Base-by-base conservation (phyloP, 2,797 vertebrate species). In the Sebastes elongatus region DNA sequence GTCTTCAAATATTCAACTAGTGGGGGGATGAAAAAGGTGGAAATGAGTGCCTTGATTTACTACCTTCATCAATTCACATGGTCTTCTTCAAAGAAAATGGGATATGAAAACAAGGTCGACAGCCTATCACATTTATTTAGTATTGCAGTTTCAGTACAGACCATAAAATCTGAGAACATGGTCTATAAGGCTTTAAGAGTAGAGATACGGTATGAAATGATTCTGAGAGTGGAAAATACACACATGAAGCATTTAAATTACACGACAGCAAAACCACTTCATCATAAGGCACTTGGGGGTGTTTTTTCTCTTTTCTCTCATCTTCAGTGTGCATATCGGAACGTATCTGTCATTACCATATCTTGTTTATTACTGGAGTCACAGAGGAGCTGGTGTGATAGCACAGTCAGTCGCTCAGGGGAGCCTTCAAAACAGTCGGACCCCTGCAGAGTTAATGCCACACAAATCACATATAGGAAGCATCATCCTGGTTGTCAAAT, bases 201-300 rank as follows among this genome's bases (percentile, higher is more conserved):
- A 46, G 49, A n/a, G 49, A n/a, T 9, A 52, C 4, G 4, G 49
- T 52, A 52, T 52, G 20, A 73, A 78, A 30, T 46, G 5, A 28
- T 42, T 59, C 10, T 75, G 28, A 59, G 55, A 67, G 25, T 60
- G 49, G 14, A 57, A 32, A 56, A 74, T 8, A 71, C 20, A 76
- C 0, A 1, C 2, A 32, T 32, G 20, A 66, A 65, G 30, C 52
- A 56, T 71, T 76, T 76, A 66, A 82, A 82, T 84, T 46, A 72
- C 52, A 79, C 14, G 1, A 61, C 68, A 77, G 52, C 2, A 73
- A 63, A 68, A 76, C 5, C 16, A 28, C 62, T 82, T 83, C 32
- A 74, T 79, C 35, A 42, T 65, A 74, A 87, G 73, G 84, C 88
- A 88, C 88, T 85, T 81, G 3, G 52, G 72, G 64, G 22, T 71